Conservation (phyloP, 1,140 invertebrate genomes). For the Penaeus chinensis region DNA sequence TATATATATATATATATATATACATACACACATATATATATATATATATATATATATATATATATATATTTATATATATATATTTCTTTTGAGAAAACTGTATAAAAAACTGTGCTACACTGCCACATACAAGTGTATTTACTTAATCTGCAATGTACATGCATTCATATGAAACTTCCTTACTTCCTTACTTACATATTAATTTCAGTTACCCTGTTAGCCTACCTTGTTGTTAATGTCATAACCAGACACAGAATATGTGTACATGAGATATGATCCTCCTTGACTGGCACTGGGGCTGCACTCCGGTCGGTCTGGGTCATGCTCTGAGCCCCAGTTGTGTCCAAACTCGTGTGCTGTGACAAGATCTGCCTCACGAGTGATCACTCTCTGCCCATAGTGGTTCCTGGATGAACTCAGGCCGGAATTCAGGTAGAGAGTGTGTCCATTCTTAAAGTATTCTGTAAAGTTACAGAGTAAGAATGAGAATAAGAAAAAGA, state of each 20-base stretch:
- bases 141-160: too few relatives aligned
- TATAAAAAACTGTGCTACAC: too few relatives aligned
- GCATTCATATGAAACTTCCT: too few relatives aligned
- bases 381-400: conserved; percentile 93
- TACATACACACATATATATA: too few relatives aligned
- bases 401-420: conserved; percentile 92
- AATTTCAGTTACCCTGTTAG: too few relatives aligned
- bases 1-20: too few relatives aligned
- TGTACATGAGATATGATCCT: conserved; percentile 97
- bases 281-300: conserved; percentile 91
- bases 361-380: conserved; percentile 93
- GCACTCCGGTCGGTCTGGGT: conserved; percentile 93
- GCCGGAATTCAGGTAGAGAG: conserved; percentile 92
- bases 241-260: conserved; percentile 96
- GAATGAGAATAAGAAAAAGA: conserved; percentile 44
- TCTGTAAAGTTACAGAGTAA: conserved; percentile 72
- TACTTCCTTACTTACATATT: too few relatives aligned
- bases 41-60: too few relatives aligned
- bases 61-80: too few relatives aligned
- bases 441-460: conserved; percentile 95
- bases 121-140: too few relatives aligned
- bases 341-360: conserved; percentile 97
- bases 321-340: conserved; percentile 99
- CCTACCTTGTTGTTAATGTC: conserved; percentile 94
- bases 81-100: too few relatives aligned